These are phyloP conservation scores for Augochlorella aurata DNA, from an alignment of 2,888 invertebrate species.

Conservation along the genomic window DNA sequence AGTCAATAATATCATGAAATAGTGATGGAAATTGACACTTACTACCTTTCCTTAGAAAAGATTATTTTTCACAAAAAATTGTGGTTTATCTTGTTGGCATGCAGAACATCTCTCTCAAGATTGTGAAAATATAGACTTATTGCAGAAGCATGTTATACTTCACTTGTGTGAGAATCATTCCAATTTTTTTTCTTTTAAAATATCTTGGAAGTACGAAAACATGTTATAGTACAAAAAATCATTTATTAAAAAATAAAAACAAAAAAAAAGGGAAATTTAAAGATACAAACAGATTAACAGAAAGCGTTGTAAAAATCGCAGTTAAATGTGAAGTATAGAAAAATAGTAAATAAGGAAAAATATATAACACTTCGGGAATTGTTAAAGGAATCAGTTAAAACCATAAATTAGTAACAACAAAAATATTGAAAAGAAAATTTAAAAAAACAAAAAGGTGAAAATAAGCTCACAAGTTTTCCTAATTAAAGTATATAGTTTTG, in stretches of 20 bases:
- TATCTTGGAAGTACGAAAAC: conserved; percentile 26
- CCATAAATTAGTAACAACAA: conserved; percentile 20
- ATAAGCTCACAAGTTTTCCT: not conserved
- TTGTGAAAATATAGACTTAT: not conserved
- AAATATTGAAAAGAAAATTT: conserved; percentile 17
- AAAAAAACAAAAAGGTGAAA: conserved; percentile 37
- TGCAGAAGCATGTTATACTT: not conserved
- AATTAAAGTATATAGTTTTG: not conserved
- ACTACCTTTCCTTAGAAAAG: conserved; percentile 48
- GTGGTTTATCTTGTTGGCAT: conserved; percentile 38
- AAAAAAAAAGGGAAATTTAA: conserved; percentile 18
- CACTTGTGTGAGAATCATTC: conserved; percentile 25
- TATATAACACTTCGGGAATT: not conserved
- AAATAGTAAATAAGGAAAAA: conserved; percentile 11
- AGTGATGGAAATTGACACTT: conserved; percentile 15
- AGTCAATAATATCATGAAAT: conserved; percentile 20
- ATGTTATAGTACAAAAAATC: conserved; percentile 20
- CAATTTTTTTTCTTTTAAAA: not conserved
- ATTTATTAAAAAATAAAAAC: conserved; percentile 52
- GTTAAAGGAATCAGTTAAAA: not conserved
- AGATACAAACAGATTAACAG: conserved; percentile 27
- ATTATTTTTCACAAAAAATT: conserved; percentile 18
- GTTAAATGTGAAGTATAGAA: not conserved
- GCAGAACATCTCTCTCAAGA: conserved; percentile 45
- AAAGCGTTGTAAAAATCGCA: conserved; percentile 3